These are phyloP conservation scores for Todiramphus saurophagus DNA, from an alignment of 2,113 vertebrate species.

Conservation along the genomic window DNA sequence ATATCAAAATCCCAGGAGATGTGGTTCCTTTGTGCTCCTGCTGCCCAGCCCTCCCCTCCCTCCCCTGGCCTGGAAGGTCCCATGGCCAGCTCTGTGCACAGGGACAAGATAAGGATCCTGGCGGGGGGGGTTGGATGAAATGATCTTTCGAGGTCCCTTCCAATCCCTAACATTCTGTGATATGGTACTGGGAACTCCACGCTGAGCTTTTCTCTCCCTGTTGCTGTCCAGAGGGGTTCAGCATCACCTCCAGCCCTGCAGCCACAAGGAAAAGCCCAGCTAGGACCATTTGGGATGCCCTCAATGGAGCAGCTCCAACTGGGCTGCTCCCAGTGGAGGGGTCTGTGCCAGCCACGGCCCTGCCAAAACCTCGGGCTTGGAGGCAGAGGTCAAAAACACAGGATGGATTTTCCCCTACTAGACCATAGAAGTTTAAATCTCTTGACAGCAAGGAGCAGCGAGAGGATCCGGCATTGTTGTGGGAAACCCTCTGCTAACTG, in stretches of 20 bases:
- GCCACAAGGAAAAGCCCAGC: not conserved
- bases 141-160: too few species aligned
- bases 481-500: not conserved
- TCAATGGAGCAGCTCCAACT: fast-evolving
- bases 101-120: not conserved
- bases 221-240: not conserved
- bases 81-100: not conserved
- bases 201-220: not conserved
- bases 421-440: not conserved
- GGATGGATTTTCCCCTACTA: not conserved
- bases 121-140: too few species aligned
- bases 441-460: not conserved
- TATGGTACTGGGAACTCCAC: not conserved
- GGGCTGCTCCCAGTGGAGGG: not conserved
- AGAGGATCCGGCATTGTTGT: not conserved
- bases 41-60: not conserved
- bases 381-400: not conserved
- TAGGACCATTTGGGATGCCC: not conserved
- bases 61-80: not conserved
- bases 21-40: not conserved
- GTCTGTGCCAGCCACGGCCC: not conserved
- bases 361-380: not conserved
- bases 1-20: not conserved
- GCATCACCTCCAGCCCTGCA: not conserved
- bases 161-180: too few species aligned